phyloP scores from a whole-genome alignment of 2,888 invertebrate species.

The Caenorhabditis macrosperma region DNA sequence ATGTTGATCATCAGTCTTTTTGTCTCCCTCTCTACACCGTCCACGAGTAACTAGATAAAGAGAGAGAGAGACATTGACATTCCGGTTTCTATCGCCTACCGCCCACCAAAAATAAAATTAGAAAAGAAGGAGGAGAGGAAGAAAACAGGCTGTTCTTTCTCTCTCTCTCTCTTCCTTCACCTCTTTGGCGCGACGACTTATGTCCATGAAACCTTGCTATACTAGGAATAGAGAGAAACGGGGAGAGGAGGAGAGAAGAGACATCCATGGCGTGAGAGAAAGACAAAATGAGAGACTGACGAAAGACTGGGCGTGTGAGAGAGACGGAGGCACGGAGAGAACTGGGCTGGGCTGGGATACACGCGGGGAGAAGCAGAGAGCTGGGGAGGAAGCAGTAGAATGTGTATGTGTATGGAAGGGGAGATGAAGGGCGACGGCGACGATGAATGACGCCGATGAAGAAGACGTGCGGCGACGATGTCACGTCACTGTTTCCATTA shows the following conservation, averaged over 20 bases:
- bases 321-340: slow-evolving; percentile 5
- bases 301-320: neutral
- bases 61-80: neutral
- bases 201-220: neutral
- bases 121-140: neutral
- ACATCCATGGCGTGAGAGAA: neutral
- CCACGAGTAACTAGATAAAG: neutral
- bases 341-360: neutral
- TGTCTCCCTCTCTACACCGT: slow-evolving; percentile 1
- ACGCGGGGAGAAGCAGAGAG: neutral
- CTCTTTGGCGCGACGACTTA: neutral
- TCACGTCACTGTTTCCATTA: neutral
- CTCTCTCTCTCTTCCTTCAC: too few relatives aligned
- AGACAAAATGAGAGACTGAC: neutral
- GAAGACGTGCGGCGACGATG: slow-evolving; percentile 4
- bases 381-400: neutral
- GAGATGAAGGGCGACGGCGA: slow-evolving; percentile 8
- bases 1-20: slow-evolving; percentile 45
- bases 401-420: neutral
- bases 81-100: slow-evolving; percentile 17
- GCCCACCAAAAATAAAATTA: slow-evolving; percentile 4
- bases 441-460: neutral
- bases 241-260: neutral
- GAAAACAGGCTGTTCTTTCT: neutral
- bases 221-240: neutral